phyloP scores from a whole-genome alignment of 2,888 invertebrate genomes.

The Cecidostiba fungosa region DNA sequence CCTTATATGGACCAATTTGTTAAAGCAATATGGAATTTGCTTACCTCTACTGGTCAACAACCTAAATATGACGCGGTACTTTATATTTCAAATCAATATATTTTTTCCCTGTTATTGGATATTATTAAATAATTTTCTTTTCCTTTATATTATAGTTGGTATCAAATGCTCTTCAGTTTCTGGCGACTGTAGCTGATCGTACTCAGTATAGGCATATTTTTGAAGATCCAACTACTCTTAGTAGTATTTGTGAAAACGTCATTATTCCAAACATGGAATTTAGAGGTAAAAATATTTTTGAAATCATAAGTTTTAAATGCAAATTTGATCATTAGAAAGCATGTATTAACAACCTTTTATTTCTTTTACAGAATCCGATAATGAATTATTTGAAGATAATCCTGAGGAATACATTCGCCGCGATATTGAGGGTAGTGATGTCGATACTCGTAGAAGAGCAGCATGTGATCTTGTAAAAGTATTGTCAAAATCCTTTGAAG shows the following conservation, averaged over 20 bases:
- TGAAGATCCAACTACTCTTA: constrained; percentile 92
- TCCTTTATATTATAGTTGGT: constrained; percentile 86
- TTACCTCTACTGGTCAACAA: constrained; percentile 91
- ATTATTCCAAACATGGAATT: constrained; percentile 99
- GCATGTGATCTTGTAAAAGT: constrained; percentile 98
- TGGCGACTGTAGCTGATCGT: constrained; percentile 96
- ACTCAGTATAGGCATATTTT: constrained; percentile 93
- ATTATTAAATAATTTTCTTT: constrained; percentile 56
- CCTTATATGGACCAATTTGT: constrained; percentile 95
- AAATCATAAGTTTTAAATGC: background rate
- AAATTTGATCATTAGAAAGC: background rate
- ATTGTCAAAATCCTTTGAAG: constrained; percentile 93
- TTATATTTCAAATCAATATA: constrained; percentile 27
- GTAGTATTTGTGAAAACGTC: constrained; percentile 98
- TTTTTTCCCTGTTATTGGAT: constrained; percentile 3
- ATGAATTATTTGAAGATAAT: constrained; percentile 98
- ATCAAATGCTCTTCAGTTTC: constrained; percentile 96
- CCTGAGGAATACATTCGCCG: constrained; percentile 98
- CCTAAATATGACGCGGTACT: constrained; percentile 94
- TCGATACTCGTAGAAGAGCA: constrained; percentile 96
- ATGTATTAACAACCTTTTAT: background rate
- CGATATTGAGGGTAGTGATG: constrained; percentile 99
- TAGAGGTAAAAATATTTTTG: constrained; percentile 83
- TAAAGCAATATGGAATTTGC: constrained; percentile 95
- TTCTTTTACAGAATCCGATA: constrained; percentile 89